phyloP scores from a whole-genome alignment of 2,888 invertebrate genomes.

The Theretra japonica region DNA sequence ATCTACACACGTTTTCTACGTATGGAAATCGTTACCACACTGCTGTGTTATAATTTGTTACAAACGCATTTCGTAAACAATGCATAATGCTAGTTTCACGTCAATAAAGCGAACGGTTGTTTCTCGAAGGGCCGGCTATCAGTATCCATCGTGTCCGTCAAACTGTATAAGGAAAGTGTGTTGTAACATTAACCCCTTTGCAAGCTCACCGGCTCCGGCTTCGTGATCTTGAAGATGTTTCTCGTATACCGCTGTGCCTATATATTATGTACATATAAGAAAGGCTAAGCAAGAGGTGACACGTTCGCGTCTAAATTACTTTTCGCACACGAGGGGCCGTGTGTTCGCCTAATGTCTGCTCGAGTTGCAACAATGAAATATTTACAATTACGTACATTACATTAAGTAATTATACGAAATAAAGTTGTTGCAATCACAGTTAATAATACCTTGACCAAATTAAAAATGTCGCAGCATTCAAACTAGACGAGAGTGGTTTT shows the following conservation, averaged over 20 bases:
- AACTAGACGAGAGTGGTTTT: slow-evolving; percentile 28
- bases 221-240: slow-evolving; percentile 55
- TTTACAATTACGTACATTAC: slow-evolving; percentile 19
- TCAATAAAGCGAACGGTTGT: slow-evolving; percentile 49
- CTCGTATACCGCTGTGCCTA: slow-evolving; percentile 37
- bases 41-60: slow-evolving; percentile 29
- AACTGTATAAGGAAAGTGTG: slow-evolving; percentile 58
- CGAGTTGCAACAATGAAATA: slow-evolving; percentile 11
- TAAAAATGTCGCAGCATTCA: slow-evolving; percentile 28
- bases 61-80: slow-evolving; percentile 31
- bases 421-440: slow-evolving; percentile 20
- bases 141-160: slow-evolving; percentile 45
- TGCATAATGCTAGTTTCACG: slow-evolving; percentile 16
- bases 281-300: too few species aligned
- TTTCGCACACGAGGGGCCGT: too few species aligned
- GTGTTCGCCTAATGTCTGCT: background rate
- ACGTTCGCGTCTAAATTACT: too few species aligned
- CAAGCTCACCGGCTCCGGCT: slow-evolving; percentile 50
- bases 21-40: slow-evolving; percentile 33
- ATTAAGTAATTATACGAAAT: slow-evolving; percentile 24
- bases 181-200: slow-evolving; percentile 70
- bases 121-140: slow-evolving; percentile 58
- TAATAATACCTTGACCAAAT: slow-evolving; percentile 28
- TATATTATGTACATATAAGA: background rate
- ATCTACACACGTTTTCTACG: slow-evolving; percentile 16